Base-by-base conservation (phyloP, 1,140 invertebrate genomes). In the Drosophila arawakana region DNA sequence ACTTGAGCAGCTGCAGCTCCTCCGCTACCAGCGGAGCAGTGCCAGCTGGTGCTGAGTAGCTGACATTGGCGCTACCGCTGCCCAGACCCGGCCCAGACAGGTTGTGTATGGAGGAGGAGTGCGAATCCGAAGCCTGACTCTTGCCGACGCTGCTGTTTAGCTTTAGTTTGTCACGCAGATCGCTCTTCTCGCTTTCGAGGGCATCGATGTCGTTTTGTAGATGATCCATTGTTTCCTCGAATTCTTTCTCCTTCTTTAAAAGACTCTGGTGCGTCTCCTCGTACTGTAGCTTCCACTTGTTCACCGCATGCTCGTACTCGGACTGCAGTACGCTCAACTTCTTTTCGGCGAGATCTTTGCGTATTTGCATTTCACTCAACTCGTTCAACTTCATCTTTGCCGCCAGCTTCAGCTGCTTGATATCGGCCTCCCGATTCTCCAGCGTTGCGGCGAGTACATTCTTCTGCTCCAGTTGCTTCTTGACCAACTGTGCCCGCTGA, bases 201-300 rank as follows among this genome's bases (percentile, higher is more conserved):
- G 96, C 96, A 83, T 99, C 98, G 70, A 99, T 98, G 91, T 99
- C 98, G 21, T 95, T 95, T 88, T 99, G 98, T 60, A 99, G 93
- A 89, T 98, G 97, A 93, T 99, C 98, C 95, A 99, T 96, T 0
- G 98, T 99, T 92, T 99, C 97, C 92, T 99, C 98, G 93, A 97
- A 99, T 93, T 99, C 98, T 93, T 98, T 97, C 93, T 98, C 96
- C 93, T 97, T 98, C 39, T 94, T 95, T 90, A 96, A 96, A 30
- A 97, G 92, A 81, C 96, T 95, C 82, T 96, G 95, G 41, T 95
- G 94, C 35, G 95, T 94, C 80, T 99, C 98, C 78, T 99, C 98
- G n/a, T 98, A 93, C 91, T 98, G 96, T 66, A 96, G 93, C 93
- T 98, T 96, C 66, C 97, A 93, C 89, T 97, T 97, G 78, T 97